Evolutionary conservation across 2,888 invertebrate genomes (phyloP), one percentile per base, ranked within the genome.

Genomic region (Plebejus anna): DNA sequence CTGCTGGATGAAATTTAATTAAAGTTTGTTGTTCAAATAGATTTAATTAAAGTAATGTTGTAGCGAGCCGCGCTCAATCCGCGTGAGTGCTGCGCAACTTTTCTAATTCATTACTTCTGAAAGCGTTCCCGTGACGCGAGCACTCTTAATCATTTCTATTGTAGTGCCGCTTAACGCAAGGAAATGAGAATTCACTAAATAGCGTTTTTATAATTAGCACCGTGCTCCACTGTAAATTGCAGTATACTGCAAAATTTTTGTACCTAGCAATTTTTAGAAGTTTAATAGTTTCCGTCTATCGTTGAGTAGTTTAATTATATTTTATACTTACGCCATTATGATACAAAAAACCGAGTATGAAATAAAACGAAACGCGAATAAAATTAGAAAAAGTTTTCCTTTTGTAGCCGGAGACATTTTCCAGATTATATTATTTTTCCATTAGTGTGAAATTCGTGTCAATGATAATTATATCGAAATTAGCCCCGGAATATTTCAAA

Each of bases 11-110:
- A 94, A 93, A 94, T 94, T 94, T 94, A 94, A 94, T 94, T 94
- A 94, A 94, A 94, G 91, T 94, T 94, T 94, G 94, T 94, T 94
- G 94, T 94, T 94, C 92, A 94, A 94, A 94, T 94, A 94, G 94
- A 94, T 94, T 94, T 94, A 94, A 94, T 94, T 94, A 94, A 94
- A 94, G 93, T 94, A 94, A 94, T 94, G 94, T 91, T 92, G 93
- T 92, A 91, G 91, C 90, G 88, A 89, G 87, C 83, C 85, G 86
- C 86, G 87, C 91, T 93, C 93, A 93, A 94, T 94, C 92, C 92
- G 91, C 86, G 90, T 90, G 93, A 94, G 93, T 94, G 93, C 92
- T 92, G 92, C 90, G 93, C 90, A 94, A 94, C 91, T 94, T 93
- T 93, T 93, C 93, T 93, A 94, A 94, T 94, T 93, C 93, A 94